These are phyloP conservation scores for Rapana venosa DNA, from an alignment of 2,888 invertebrate species.

Conservation along the genomic window DNA sequence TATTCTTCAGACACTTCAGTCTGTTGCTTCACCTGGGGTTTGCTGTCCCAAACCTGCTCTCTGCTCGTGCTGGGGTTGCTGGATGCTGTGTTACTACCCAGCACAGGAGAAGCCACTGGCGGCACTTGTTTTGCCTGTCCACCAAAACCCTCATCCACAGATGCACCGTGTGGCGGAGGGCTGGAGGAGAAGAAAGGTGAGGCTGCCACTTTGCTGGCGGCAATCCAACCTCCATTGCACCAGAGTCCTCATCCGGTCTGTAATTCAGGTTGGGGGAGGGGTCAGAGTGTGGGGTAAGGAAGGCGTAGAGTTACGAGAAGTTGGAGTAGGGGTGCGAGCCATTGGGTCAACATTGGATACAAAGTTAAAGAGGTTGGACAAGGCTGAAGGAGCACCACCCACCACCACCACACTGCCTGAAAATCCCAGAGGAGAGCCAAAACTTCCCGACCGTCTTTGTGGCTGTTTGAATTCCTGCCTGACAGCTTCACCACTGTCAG, in stretches of 20 bases:
- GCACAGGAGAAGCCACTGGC: background rate
- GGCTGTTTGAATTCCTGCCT: constrained; percentile 34
- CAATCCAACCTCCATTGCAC: constrained; percentile 7
- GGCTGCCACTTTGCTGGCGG: constrained; percentile 18
- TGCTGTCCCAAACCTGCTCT: background rate
- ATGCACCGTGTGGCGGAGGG: background rate
- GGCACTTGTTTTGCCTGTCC: background rate
- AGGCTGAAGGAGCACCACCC: background rate
- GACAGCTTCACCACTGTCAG: background rate
- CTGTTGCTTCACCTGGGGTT: background rate
- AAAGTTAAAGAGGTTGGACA: constrained; percentile 39
- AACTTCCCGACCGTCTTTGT: constrained; percentile 27
- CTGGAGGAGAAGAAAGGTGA: constrained; percentile 4
- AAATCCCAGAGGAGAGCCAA: constrained; percentile 4
- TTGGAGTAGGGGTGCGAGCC: constrained; percentile 28
- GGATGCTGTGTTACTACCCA: background rate
- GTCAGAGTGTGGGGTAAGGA: constrained; percentile 32
- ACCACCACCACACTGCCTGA: background rate
- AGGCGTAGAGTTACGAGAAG: constrained; percentile 22
- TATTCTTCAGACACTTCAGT: background rate
- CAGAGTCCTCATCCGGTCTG: constrained; percentile 10
- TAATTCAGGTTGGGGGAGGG: constrained; percentile 9
- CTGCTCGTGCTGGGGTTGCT: background rate
- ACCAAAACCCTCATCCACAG: constrained; percentile 9
- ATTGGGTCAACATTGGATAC: constrained; percentile 38